Percentiles rank a stretch among this genome's conserved stretches.
phyloP scores from a whole-genome alignment of 2,888 invertebrate genomes.

The Venusia cambrica region DNA sequence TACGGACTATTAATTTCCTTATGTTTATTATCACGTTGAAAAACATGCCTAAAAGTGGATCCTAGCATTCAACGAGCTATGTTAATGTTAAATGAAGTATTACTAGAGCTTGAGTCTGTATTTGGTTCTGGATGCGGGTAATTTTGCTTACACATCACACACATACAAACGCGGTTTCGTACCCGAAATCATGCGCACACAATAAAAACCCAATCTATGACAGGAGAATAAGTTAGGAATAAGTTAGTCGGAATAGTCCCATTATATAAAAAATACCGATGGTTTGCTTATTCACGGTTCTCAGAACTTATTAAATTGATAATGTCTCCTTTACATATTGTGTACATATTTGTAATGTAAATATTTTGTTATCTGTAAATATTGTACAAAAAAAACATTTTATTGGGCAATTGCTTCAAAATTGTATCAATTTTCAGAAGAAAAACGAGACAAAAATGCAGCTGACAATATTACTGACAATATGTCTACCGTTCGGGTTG shows the following conservation, averaged over 20 bases:
- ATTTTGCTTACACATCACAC: too few relatives aligned
- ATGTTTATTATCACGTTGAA: too few relatives aligned
- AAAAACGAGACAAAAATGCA: conserved; percentile 21
- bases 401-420: conserved; percentile 2
- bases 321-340: too few relatives aligned
- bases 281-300: conserved; percentile 10
- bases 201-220: conserved; percentile 12
- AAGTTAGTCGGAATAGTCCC: conserved; percentile 36
- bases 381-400: conserved; percentile 3
- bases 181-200: conserved; percentile 22
- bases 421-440: conserved; percentile 17
- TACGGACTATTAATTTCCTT: too few relatives aligned
- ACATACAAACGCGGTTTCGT: conserved; percentile 9
- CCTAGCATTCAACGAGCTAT: too few relatives aligned
- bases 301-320: too few relatives aligned
- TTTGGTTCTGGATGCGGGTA: too few relatives aligned
- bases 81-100: too few relatives aligned
- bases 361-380: conserved; percentile 24
- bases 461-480: conserved; percentile 23
- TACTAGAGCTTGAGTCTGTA: too few relatives aligned
- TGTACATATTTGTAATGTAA: too few relatives aligned
- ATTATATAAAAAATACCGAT: conserved; percentile 42
- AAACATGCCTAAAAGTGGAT: too few relatives aligned
- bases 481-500: conserved; percentile 25
- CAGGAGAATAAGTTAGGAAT: conserved; percentile 8